Base-by-base conservation (phyloP, 2,888 invertebrate genomes). In the Mimas tiliae region DNA sequence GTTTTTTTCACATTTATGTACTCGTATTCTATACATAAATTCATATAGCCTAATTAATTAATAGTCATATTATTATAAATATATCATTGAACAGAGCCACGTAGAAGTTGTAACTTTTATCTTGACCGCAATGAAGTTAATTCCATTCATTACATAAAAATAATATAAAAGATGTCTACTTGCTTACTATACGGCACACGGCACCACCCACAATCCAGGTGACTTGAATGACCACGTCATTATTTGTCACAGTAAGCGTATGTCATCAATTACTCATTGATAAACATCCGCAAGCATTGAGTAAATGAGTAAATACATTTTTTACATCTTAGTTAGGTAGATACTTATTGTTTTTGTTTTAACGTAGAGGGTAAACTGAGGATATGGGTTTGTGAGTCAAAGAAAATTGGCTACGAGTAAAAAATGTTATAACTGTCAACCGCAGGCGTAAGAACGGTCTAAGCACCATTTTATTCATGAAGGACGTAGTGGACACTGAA, bases 201-300 rank as follows among this genome's bases (percentile, higher is more conserved):
- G 4, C 4, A 27, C 27, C 27, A 38, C 55, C 19, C 42, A 58
- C 42, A n/a, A 0, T 42, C 19, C 1, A 11, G 16, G 6, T 19
- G 1, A 42, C 9, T 55, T 38, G 8, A 38, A 38, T 55, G 16
- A 38, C 55, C 34, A 16, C 55, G 38, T 55, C 55, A 55, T 55
- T 55, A 9, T 55, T 55, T 55, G 55, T 55, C 55, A 38, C 16
- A 16, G 14, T 8, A 33, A 38, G n/a, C 8, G 34, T 42, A 58
- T 42, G 50, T 58, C 38, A 58, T 58, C 58, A 58, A 19, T 58
- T 58, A 58, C 58, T 58, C 58, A 58, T 58, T 42, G 34, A 7
- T 42, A 58, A 58, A 58, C 58, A 58, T 58, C 42, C 58, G 58
- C 58, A 16, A 27, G 27, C 27, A 27, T 27, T 27, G 27, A 42